Conservation (phyloP, 2,113 vertebrate genomes). For the Datnioides undecimradiatus region DNA sequence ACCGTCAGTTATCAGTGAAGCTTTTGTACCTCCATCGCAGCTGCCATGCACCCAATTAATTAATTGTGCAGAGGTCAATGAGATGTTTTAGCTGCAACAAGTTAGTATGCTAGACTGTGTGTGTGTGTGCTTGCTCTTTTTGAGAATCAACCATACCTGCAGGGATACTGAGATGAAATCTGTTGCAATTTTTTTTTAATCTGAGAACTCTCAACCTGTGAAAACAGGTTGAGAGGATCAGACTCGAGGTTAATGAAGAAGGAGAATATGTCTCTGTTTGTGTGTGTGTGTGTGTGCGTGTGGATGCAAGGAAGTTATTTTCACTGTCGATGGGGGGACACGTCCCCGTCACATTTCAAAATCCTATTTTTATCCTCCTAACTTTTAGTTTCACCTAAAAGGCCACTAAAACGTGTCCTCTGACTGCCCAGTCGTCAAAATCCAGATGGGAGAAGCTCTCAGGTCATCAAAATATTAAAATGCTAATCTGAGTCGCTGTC, state of each 20-base stretch:
- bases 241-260: constrained; percentile 33
- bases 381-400: background rate
- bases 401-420: background rate
- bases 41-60: constrained; percentile 40
- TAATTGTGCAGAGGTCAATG: constrained; percentile 34
- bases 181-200: constrained; percentile 30
- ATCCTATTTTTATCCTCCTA: background rate
- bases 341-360: too few species aligned
- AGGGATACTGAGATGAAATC: constrained; percentile 21
- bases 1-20: constrained; percentile 29
- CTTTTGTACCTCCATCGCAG: constrained; percentile 31
- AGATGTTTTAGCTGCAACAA: constrained; percentile 32
- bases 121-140: background rate
- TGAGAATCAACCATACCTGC: constrained; percentile 10
- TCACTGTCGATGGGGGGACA: background rate
- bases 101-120: constrained; percentile 5
- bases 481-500: background rate
- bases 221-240: constrained; percentile 28
- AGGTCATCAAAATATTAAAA: constrained; percentile 14
- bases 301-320: background rate
- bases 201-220: constrained; percentile 10
- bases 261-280: background rate
- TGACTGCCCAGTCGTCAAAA: background rate
- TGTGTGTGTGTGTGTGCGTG: constrained; percentile 1
- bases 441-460: background rate